Evolutionary conservation across 2,797 vertebrate genomes (phyloP).

Genomic region (Neoniphon sammara): DNA sequence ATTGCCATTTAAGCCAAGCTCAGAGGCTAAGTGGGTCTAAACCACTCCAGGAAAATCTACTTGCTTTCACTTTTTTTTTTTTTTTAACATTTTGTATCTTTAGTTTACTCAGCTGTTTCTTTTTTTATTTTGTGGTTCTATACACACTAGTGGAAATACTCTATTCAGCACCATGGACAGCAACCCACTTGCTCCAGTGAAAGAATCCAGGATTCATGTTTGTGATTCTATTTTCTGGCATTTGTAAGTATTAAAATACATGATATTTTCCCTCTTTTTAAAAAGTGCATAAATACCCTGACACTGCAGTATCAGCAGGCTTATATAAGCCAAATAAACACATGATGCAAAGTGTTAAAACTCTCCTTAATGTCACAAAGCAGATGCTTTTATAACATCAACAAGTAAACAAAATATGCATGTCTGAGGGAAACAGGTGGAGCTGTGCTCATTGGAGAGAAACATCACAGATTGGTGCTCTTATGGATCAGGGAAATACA

Average conservation of each 20-base stretch:
- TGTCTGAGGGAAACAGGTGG: conserved; percentile 46
- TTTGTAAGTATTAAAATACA: conserved; percentile 52
- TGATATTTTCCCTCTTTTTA: conserved; percentile 11
- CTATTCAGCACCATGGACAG: conserved; percentile 37
- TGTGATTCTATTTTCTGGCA: conserved; percentile 45
- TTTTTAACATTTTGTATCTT: conserved; percentile 42
- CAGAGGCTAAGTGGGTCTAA: conserved; percentile 30
- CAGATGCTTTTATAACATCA: conserved; percentile 57
- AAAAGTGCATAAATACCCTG: conserved; percentile 17
- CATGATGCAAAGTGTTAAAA: conserved; percentile 58
- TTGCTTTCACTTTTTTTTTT: conserved; percentile 4
- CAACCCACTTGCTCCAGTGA: conserved; percentile 20
- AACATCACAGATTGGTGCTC: neutral
- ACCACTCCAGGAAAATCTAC: conserved; percentile 24
- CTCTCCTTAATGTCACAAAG: conserved; percentile 46
- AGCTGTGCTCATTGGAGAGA: conserved; percentile 17
- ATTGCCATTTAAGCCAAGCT: conserved; percentile 46
- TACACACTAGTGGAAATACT: conserved; percentile 38
- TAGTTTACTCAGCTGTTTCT: conserved; percentile 53
- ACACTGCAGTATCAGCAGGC: conserved; percentile 35
- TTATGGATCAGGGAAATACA: neutral
- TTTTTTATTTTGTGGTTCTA: conserved; percentile 32
- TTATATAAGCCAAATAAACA: conserved; percentile 40
- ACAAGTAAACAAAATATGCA: conserved; percentile 48
- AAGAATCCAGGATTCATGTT: conserved; percentile 38